Conservation (phyloP, 2,888 invertebrate genomes). For the Tachystola acroxantha region DNA sequence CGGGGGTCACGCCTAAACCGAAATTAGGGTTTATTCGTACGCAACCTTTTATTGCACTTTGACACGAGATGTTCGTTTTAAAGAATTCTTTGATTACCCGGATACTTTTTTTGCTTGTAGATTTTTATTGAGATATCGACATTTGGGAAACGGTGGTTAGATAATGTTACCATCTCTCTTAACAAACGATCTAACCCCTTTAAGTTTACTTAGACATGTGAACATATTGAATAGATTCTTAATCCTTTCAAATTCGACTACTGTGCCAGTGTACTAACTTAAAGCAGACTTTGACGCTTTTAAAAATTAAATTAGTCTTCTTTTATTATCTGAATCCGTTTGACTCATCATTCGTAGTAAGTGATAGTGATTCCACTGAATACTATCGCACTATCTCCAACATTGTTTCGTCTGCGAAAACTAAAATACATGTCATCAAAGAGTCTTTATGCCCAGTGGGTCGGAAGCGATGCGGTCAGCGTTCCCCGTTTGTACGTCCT, state of each 20-base stretch:
- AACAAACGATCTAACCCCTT: slow-evolving; percentile 52
- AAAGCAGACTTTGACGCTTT: background rate
- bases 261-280: background rate
- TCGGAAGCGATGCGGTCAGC: slow-evolving; percentile 57
- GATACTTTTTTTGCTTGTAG: slow-evolving; percentile 45
- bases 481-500: slow-evolving; percentile 27
- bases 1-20: slow-evolving; percentile 72
- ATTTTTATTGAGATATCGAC: slow-evolving; percentile 67
- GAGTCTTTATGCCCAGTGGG: slow-evolving; percentile 43
- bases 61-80: slow-evolving; percentile 59
- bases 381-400: slow-evolving; percentile 3
- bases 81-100: slow-evolving; percentile 63
- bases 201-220: slow-evolving; percentile 54
- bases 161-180: slow-evolving; percentile 50
- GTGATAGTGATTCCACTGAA: slow-evolving; percentile 4
- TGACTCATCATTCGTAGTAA: slow-evolving; percentile 14
- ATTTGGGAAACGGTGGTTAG: slow-evolving; percentile 63
- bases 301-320: background rate
- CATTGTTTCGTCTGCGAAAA: slow-evolving; percentile 4
- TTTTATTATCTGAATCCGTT: background rate
- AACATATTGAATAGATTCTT: slow-evolving; percentile 38
- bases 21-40: slow-evolving; percentile 69
- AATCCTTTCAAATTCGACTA: slow-evolving; percentile 27
- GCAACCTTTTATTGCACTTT: slow-evolving; percentile 73
- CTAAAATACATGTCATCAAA: slow-evolving; percentile 48